Evolutionary conservation across 2,797 vertebrate genomes (phyloP), one percentile per base, ranked within the genome.

Genomic region (Myoxocephalus aenaeus): DNA sequence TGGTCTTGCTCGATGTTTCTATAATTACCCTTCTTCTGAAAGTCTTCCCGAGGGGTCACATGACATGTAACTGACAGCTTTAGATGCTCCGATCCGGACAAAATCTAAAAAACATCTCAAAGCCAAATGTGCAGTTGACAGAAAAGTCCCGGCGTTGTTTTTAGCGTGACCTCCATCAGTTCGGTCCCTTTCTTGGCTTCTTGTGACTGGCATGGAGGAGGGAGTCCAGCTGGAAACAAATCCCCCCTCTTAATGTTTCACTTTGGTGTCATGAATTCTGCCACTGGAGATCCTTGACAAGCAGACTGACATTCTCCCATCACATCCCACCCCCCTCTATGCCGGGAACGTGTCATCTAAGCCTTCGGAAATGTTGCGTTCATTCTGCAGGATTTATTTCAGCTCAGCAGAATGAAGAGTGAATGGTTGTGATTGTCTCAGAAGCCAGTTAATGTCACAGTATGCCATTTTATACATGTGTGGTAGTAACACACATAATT

Each of bases 311-410:
- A 20, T 54, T 56, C 71, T 42, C 73, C 22, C 7, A 2, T 42
- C 66, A 64, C 17, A 34, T 5, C 5, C 29, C n/a, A 0, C 0
- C 32, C 32, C 25, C 20, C 14, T 5, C 29, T 1, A 36, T 48
- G 0, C 14, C 46, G 10, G 66, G 38, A 78, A 50, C 71, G 13
- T 70, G 84, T 83, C 72, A 79, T 22, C 7, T 75, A 72, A 86
- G 58, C 83, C 67, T 34, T 59, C 2, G 27, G 77, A 75, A 73
- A 82, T 70, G 84, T 75, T 42, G 59, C n/a, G 1, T 42, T 63
- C 34, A 87, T 79, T 63, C 54, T 74, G 59, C 69, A 4, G 81
- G 80, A 80, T 84, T 90, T 73, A 80, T 84, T 77, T 67, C 57
- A 79, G 46, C 76, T 68, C 76, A 68, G 77, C 62, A 42, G 62